Evolutionary conservation across 2,797 vertebrate genomes (phyloP).

Genomic region (Microctenopoma steveboyesi): DNA sequence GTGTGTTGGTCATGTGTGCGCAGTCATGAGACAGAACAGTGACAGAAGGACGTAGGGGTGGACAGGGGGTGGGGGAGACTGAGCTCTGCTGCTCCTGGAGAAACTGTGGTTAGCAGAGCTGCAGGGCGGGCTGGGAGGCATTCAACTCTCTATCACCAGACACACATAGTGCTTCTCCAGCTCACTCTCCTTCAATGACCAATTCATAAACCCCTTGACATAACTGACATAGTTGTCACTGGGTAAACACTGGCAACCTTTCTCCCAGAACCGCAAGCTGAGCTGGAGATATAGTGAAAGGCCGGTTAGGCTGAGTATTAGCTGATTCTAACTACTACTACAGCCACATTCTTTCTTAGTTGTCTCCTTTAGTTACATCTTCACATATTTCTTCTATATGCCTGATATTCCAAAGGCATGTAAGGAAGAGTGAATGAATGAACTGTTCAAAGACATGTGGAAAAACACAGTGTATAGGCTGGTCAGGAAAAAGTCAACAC

Average conservation of each 20-base stretch:
- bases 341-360: neutral
- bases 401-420: slow-evolving; percentile 15
- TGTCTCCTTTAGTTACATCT: slow-evolving; percentile 3
- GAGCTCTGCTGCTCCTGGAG: slow-evolving; percentile 33
- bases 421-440: slow-evolving; percentile 48
- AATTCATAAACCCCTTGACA: slow-evolving; percentile 48
- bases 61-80: neutral
- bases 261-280: slow-evolving; percentile 18
- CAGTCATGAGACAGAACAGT: slow-evolving; percentile 82
- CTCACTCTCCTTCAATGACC: slow-evolving; percentile 33
- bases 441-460: slow-evolving; percentile 27
- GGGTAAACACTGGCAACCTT: slow-evolving; percentile 26
- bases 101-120: slow-evolving; percentile 16
- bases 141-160: slow-evolving; percentile 54
- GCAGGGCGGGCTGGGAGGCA: slow-evolving; percentile 16
- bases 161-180: slow-evolving; percentile 20
- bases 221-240: slow-evolving; percentile 57
- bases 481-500: slow-evolving; percentile 53
- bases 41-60: slow-evolving; percentile 43
- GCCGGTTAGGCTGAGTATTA: neutral
- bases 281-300: slow-evolving; percentile 15
- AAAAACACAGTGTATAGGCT: slow-evolving; percentile 60
- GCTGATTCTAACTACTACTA: neutral
- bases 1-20: slow-evolving; percentile 81
- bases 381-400: slow-evolving; percentile 25